These are phyloP conservation scores for Entomyzon cyanotis DNA, from an alignment of 2,113 vertebrate genomes.

Conservation along the genomic window DNA sequence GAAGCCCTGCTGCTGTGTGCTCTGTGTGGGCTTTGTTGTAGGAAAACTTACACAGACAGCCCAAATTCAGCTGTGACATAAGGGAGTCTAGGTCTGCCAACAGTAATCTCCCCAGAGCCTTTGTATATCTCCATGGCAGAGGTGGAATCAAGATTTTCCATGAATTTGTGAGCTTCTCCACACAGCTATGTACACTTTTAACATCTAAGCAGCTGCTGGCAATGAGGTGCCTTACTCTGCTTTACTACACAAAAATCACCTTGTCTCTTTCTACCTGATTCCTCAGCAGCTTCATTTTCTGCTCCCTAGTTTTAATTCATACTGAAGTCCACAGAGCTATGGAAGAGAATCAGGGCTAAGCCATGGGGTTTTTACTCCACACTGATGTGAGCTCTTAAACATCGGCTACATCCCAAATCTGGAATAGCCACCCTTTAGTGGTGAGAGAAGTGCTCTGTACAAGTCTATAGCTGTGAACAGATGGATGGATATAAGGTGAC, in stretches of 20 bases:
- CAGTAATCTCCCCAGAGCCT: not conserved
- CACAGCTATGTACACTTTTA: not conserved
- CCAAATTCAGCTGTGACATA: not conserved
- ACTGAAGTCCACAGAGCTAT: not conserved
- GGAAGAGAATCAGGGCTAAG: not conserved
- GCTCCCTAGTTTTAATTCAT: not conserved
- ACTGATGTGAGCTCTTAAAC: not conserved
- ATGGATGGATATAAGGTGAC: constrained; percentile 40
- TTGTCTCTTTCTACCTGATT: not conserved
- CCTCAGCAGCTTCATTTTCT: not conserved
- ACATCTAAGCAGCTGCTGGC: not conserved
- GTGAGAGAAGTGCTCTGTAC: not conserved
- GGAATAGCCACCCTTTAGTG: not conserved
- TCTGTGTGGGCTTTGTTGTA: not conserved
- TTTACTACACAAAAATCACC: not conserved
- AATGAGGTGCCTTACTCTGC: not conserved
- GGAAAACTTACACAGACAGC: not conserved
- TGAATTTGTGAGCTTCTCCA: not conserved
- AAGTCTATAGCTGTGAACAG: constrained; percentile 2
- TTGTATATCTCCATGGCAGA: not conserved
- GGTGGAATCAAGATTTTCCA: not conserved
- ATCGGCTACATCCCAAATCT: not conserved
- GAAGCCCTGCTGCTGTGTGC: not conserved
- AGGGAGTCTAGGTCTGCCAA: fast-evolving
- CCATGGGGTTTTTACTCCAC: not conserved